Base-by-base conservation (phyloP, 2,113 vertebrate genomes). In the Notiomystis cincta region DNA sequence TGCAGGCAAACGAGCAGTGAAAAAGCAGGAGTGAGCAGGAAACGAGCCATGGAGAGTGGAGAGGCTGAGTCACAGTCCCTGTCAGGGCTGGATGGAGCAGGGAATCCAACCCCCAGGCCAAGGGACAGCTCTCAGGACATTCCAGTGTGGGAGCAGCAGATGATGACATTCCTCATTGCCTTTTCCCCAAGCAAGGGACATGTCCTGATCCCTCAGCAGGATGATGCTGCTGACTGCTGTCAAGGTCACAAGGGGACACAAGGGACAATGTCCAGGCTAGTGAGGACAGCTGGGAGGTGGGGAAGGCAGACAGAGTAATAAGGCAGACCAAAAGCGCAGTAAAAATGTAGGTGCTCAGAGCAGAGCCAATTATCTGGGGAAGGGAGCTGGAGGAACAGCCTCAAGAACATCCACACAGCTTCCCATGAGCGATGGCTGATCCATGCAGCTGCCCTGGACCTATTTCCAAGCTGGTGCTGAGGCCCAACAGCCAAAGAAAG, bases 401-500 rank as follows among this genome's bases (percentile, higher is more conserved):
- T 70, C 42, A 58, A 31, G 53, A 81, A 56, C 51, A 84, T 30
- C 65, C 82, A 35, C 4, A 6, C 28, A 84, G 56, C 42, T 25
- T 64, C 35, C 42, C 23, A 7, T 0, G 37, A 85, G 65, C 0
- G 0, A 67, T 0, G 5, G 47, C 38, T 3, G 7, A 90, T 62
- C 85, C 23, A 1, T 9, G 50, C 10, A 9, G 79, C 85, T 1
- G 4, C 65, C 73, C 85, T 76, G 61, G 82, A 85, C 85, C 62
- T 76, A 89, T 53, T 96, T 91, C 80, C 83, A 91, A 92, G 56
- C 75, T 94, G 95, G 94, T 5, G 64, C 81, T 94, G 89, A 65
- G 84, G 85, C 93, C 89, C 75, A 37, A 53, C 90, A 96, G 96
- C 90, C 95, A 96, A 95, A 87, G 96, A 90, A 96, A 95, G 95